A percentile compares a stretch with the other conserved stretches of the same genome.
Conservation (phyloP, 2,797 vertebrate species). For the Tamandua tetradactyla region DNA sequence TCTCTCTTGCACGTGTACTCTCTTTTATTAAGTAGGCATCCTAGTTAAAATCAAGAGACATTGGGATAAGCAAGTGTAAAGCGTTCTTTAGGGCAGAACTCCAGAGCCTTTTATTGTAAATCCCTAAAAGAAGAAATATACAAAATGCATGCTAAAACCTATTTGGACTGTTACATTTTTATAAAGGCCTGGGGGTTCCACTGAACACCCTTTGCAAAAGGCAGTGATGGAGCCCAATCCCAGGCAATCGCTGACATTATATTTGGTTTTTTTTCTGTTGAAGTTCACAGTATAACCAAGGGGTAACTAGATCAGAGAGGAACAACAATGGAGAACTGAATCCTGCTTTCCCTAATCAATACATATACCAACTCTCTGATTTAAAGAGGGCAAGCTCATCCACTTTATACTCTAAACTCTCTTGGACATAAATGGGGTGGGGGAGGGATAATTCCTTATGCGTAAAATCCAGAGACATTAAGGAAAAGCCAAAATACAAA, state of each 20-base stretch:
- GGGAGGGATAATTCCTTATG: background rate
- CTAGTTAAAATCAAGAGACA: background rate
- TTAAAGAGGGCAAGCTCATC: background rate
- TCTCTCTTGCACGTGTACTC: background rate
- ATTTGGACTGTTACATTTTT: background rate
- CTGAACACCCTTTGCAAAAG: background rate
- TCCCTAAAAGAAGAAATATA: background rate
- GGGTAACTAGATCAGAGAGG: background rate
- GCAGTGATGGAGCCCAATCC: background rate
- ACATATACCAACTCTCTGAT: background rate
- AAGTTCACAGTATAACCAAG: too few species aligned
- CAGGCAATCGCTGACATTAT: too few species aligned
- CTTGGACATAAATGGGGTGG: too few species aligned
- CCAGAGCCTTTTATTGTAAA: background rate
- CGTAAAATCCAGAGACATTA: background rate
- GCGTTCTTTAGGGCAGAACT: background rate
- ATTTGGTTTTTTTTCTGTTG: too few species aligned
- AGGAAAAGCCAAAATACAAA: background rate
- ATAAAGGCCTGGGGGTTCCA: background rate
- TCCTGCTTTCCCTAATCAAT: background rate
- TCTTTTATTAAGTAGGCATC: background rate
- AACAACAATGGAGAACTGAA: accelerated
- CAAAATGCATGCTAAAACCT: background rate
- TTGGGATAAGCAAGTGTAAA: background rate
- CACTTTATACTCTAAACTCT: background rate